phyloP scores from a whole-genome alignment of 2,797 vertebrate genomes.

The Sebastes hubbsi region DNA sequence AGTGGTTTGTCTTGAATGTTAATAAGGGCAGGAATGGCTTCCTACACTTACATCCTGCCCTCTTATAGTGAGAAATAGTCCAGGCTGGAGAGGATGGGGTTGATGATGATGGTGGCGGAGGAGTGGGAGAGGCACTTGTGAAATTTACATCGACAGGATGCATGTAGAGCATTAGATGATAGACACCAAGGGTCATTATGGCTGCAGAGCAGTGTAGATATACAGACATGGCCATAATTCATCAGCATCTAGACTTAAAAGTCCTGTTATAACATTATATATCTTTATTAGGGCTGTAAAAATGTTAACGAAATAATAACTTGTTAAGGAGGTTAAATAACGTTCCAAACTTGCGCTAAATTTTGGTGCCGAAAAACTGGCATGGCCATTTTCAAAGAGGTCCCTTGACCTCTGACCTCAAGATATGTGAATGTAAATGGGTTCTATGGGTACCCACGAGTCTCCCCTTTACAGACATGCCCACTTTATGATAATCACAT shows the following conservation, averaged over 20 bases:
- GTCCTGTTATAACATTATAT: background rate
- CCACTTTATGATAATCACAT: too few species aligned
- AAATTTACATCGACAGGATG: slow-evolving; percentile 26
- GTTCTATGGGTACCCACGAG: too few species aligned
- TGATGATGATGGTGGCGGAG: slow-evolving; percentile 26
- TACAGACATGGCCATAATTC: background rate
- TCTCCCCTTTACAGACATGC: too few species aligned
- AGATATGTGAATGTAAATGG: too few species aligned
- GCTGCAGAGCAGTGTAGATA: background rate
- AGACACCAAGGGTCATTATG: slow-evolving; percentile 9
- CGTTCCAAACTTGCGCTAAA: too few species aligned
- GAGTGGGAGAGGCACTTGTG: slow-evolving; percentile 6
- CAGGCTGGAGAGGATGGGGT: slow-evolving; percentile 27
- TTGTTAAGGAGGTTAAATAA: too few species aligned
- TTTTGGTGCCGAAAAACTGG: too few species aligned
- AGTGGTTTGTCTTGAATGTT: slow-evolving; percentile 12
- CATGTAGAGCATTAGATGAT: slow-evolving; percentile 1
- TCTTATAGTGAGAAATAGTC: slow-evolving; percentile 27
- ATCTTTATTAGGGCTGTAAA: too few species aligned
- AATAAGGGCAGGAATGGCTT: slow-evolving; percentile 36
- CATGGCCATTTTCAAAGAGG: too few species aligned
- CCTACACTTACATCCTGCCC: slow-evolving; percentile 36
- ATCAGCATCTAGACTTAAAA: background rate
- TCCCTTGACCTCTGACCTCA: too few species aligned
- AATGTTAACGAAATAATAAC: too few species aligned